These are phyloP conservation scores for Aphelinus atriplicis DNA, from an alignment of 1,140 invertebrate species.

Conservation along the genomic window DNA sequence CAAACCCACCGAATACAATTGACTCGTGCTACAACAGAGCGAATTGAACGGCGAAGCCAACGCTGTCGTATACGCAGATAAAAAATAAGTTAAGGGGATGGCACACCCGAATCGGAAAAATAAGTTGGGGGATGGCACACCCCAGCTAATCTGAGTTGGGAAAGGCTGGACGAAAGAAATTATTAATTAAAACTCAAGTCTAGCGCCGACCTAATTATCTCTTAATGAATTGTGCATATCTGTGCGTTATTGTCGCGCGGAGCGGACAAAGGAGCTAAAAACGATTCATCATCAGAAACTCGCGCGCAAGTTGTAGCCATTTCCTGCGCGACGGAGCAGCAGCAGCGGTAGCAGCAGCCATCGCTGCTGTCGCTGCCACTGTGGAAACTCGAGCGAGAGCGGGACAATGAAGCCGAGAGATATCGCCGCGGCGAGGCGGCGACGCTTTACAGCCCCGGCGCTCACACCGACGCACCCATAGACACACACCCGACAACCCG, in stretches of 20 bases:
- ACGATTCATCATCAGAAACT: background rate
- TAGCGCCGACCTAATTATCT: constrained; percentile 36
- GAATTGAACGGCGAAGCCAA: too few species aligned
- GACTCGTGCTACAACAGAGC: too few species aligned
- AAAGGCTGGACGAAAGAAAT: too few species aligned
- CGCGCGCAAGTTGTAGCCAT: background rate
- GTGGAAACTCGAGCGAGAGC: constrained; percentile 24
- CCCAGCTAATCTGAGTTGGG: too few species aligned
- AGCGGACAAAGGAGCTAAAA: background rate
- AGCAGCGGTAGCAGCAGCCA: background rate
- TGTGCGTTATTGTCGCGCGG: background rate
- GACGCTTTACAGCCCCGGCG: constrained; percentile 43
- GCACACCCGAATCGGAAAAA: too few species aligned
- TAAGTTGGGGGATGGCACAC: too few species aligned
- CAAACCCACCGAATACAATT: too few species aligned
- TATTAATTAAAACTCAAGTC: too few species aligned
- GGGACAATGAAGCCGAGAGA: constrained; percentile 49
- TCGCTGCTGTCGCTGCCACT: background rate
- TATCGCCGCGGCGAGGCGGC: constrained; percentile 51
- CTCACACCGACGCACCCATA: background rate
- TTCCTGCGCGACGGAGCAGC: background rate
- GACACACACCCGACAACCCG: constrained; percentile 26
- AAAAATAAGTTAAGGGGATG: too few species aligned
- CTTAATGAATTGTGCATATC: constrained; percentile 3
- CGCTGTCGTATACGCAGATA: too few species aligned